Evolutionary conservation across 2,888 invertebrate species (phyloP).

Genomic region (Chrysolina haemoptera): DNA sequence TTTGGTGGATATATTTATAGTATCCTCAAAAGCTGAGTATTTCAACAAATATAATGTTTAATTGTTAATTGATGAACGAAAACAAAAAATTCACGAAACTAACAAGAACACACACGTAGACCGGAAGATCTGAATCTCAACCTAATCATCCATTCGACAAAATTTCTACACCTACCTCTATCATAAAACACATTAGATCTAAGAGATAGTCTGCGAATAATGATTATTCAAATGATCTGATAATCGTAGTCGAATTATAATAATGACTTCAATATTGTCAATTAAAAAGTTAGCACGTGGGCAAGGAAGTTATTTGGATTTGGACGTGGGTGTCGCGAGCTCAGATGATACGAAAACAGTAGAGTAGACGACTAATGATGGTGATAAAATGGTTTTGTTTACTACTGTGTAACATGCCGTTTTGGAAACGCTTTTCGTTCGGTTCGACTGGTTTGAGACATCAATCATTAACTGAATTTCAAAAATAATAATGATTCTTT

Average conservation of each 20-base stretch:
- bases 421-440: neutral
- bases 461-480: too few species aligned
- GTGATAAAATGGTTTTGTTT: neutral
- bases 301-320: slow-evolving; percentile 36
- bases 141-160: slow-evolving; percentile 18
- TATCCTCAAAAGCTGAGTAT: too few species aligned
- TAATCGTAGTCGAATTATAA: slow-evolving; percentile 55
- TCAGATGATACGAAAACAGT: neutral
- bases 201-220: slow-evolving; percentile 25
- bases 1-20: too few species aligned
- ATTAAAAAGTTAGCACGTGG: slow-evolving; percentile 57
- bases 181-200: slow-evolving; percentile 26
- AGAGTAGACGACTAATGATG: neutral
- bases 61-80: too few species aligned
- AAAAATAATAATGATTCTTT: too few species aligned
- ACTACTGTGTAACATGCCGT: neutral
- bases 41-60: too few species aligned
- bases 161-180: slow-evolving; percentile 27
- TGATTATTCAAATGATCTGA: slow-evolving; percentile 52
- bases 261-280: slow-evolving; percentile 57
- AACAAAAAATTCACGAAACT: neutral
- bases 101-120: neutral
- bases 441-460: too few species aligned
- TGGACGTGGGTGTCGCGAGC: slow-evolving; percentile 7
- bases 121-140: slow-evolving; percentile 16